Evolutionary conservation across 2,888 invertebrate species (phyloP).

Genomic region (Parelbella ahira): DNA sequence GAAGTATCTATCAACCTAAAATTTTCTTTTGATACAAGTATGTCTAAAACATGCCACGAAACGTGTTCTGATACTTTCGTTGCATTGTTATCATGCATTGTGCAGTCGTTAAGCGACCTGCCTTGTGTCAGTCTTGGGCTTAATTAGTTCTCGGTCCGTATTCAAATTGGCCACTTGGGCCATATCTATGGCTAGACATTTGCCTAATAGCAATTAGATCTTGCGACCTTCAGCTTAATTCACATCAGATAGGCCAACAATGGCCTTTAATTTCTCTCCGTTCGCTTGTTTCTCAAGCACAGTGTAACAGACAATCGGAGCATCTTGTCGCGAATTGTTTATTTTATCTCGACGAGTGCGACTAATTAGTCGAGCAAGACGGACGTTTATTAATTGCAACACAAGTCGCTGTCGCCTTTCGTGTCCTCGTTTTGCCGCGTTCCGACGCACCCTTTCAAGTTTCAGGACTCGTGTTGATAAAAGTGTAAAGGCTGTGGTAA

Average conservation of each 20-base stretch:
- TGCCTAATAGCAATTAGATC: constrained; percentile 26
- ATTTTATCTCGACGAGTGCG: constrained; percentile 55
- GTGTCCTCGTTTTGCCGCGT: constrained; percentile 46
- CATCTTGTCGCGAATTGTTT: constrained; percentile 52
- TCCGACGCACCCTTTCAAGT: constrained; percentile 60
- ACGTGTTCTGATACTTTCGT: too few species aligned
- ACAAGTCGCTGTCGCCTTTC: constrained; percentile 58
- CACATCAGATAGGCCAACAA: constrained; percentile 21
- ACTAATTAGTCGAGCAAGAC: constrained; percentile 71
- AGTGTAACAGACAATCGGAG: constrained; percentile 32
- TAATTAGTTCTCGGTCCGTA: constrained; percentile 18
- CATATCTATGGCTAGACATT: constrained; percentile 20
- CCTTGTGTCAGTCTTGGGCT: constrained; percentile 1
- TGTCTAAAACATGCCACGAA: too few species aligned
- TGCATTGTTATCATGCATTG: too few species aligned
- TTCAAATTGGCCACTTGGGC: constrained; percentile 27
- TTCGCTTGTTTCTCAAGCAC: constrained; percentile 19
- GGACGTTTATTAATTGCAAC: constrained; percentile 77
- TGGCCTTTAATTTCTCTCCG: constrained; percentile 16
- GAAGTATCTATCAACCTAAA: too few species aligned
- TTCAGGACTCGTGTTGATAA: constrained; percentile 34
- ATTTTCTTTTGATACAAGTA: too few species aligned
- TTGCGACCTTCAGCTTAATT: constrained; percentile 19
- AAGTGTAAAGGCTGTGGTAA: constrained; percentile 34
- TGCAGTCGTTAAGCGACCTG: constrained; percentile 5